Evolutionary conservation across 2,797 vertebrate genomes (phyloP).

Genomic region (Coracias cyanogaster): DNA sequence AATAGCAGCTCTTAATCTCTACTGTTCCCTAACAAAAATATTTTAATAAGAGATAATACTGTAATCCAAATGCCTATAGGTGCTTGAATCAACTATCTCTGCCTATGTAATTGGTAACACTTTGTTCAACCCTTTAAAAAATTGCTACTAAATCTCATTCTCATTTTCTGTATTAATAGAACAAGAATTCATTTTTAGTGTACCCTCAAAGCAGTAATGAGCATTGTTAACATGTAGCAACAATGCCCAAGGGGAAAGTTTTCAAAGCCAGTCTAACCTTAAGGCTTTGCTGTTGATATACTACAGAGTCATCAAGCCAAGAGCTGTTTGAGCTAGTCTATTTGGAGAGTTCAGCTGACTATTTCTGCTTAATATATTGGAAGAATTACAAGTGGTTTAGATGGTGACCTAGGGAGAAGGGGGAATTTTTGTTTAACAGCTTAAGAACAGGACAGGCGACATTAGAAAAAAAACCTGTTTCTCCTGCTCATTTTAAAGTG

Average conservation of each 20-base stretch:
- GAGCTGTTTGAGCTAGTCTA: slow-evolving; percentile 3
- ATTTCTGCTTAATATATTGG: slow-evolving; percentile 6
- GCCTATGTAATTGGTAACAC: slow-evolving; percentile 39
- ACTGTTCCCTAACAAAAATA: slow-evolving; percentile 55
- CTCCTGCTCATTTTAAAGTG: slow-evolving; percentile 12
- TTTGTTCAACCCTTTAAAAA: slow-evolving; percentile 52
- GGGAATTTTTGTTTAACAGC: slow-evolving; percentile 15
- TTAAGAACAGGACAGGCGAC: not conserved
- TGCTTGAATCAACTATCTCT: slow-evolving; percentile 41
- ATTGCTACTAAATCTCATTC: slow-evolving; percentile 53
- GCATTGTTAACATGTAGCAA: slow-evolving; percentile 57
- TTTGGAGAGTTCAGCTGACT: slow-evolving; percentile 34
- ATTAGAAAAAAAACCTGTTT: not conserved
- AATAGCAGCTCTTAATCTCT: slow-evolving; percentile 27
- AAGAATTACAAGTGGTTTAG: slow-evolving; percentile 27
- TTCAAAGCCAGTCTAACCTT: slow-evolving; percentile 46
- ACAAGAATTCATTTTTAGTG: slow-evolving; percentile 65
- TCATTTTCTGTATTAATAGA: slow-evolving; percentile 62
- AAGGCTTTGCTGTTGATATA: slow-evolving; percentile 41
- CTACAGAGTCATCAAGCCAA: slow-evolving; percentile 6
- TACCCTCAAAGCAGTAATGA: slow-evolving; percentile 51
- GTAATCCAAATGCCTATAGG: slow-evolving; percentile 49
- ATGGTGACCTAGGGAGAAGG: slow-evolving; percentile 24
- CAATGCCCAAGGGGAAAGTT: slow-evolving; percentile 48
- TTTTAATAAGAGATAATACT: slow-evolving; percentile 43